phyloP scores from a whole-genome alignment of 1,140 invertebrate species.

The Coptotermes formosanus region DNA sequence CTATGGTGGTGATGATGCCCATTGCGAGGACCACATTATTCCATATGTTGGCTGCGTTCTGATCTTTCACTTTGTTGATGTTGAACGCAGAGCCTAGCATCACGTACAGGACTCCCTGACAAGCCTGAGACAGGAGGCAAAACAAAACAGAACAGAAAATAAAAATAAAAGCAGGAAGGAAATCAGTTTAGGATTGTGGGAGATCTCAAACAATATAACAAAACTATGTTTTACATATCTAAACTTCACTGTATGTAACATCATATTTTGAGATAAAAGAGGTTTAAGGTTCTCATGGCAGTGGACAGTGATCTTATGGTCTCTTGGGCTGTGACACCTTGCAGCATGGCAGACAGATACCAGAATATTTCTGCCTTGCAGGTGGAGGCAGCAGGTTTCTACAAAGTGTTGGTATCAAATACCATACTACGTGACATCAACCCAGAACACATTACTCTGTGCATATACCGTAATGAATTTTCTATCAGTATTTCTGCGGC shows the following conservation, averaged over 20 bases:
- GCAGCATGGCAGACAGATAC: too few relatives aligned
- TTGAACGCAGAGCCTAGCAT: slow-evolving; percentile 59
- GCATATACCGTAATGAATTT: too few relatives aligned
- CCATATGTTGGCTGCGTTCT: slow-evolving; percentile 57
- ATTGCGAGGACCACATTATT: slow-evolving; percentile 60
- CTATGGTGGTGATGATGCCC: slow-evolving; percentile 58
- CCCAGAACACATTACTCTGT: too few relatives aligned
- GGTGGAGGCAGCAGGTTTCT: too few relatives aligned
- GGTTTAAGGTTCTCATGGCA: too few relatives aligned
- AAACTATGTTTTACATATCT: slow-evolving; percentile 39
- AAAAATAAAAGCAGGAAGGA: slow-evolving; percentile 20
- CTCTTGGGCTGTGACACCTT: too few relatives aligned
- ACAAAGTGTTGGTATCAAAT: too few relatives aligned
- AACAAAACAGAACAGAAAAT: slow-evolving; percentile 25
- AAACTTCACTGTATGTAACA: not conserved
- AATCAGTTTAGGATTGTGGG: not conserved
- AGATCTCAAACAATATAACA: slow-evolving; percentile 11
- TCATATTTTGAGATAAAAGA: too few relatives aligned
- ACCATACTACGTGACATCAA: too few relatives aligned
- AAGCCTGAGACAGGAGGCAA: slow-evolving; percentile 49
- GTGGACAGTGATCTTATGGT: too few relatives aligned
- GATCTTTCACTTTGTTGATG: slow-evolving; percentile 61
- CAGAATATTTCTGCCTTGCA: too few relatives aligned
- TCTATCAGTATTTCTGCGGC: too few relatives aligned
- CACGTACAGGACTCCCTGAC: slow-evolving; percentile 59